These are phyloP conservation scores for Anas platyrhynchos DNA, from an alignment of 2,113 vertebrate genomes.

Conservation along the genomic window DNA sequence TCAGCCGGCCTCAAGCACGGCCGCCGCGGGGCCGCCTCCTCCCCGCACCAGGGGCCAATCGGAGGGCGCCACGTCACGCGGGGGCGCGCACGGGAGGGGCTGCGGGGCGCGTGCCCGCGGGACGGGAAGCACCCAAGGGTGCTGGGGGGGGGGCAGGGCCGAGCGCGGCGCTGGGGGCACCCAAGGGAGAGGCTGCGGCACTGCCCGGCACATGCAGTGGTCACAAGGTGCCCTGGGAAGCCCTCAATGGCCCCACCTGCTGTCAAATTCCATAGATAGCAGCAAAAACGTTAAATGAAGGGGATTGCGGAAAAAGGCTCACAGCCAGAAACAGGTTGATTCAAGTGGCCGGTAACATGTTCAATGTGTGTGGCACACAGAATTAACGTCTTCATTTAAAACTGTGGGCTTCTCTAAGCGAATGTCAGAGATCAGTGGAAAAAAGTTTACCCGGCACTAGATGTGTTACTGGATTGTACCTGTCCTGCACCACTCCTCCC, in stretches of 20 bases:
- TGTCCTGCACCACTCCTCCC: neutral
- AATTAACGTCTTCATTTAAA: neutral
- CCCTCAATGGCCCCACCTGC: no score
- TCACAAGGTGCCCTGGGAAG: fast-evolving
- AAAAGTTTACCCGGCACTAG: fast-evolving
- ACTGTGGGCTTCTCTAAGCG: fast-evolving
- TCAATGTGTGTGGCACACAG: fast-evolving
- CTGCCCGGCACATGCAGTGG: neutral
- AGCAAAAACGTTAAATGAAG: neutral
- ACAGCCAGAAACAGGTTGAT: neutral
- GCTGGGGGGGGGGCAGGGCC: no score
- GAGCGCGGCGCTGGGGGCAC: no score
- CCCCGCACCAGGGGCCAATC: no score
- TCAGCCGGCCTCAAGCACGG: no score
- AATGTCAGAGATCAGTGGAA: neutral
- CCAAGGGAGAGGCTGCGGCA: fast-evolving
- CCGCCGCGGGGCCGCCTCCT: no score
- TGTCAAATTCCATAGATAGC: fast-evolving
- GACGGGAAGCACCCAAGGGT: no score
- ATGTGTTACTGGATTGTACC: neutral
- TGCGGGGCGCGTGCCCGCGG: no score
- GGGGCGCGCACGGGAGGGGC: no score
- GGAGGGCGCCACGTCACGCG: no score
- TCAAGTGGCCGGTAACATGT: neutral
- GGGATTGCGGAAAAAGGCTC: neutral